Conservation (phyloP, 2,797 vertebrate genomes). For the Harpagifer antarcticus region DNA sequence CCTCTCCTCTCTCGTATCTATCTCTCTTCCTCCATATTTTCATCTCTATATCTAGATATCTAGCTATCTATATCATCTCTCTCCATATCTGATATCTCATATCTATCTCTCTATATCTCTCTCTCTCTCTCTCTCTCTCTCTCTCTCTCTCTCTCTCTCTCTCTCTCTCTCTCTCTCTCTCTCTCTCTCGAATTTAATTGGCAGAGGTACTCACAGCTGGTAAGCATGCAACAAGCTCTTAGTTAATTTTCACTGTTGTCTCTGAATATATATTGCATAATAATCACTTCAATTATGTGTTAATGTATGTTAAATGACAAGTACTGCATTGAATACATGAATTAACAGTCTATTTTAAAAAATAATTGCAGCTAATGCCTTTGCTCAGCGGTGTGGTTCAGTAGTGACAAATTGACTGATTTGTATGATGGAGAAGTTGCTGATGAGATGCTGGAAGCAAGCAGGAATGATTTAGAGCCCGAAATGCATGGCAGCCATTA, state of each 20-base stretch:
- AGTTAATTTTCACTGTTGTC: slow-evolving; percentile 42
- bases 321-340: slow-evolving; percentile 24
- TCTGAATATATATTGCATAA: slow-evolving; percentile 37
- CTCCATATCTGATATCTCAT: too few relatives aligned
- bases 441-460: slow-evolving; percentile 47
- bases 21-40: too few relatives aligned
- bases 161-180: background rate
- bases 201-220: slow-evolving; percentile 19
- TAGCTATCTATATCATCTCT: too few relatives aligned
- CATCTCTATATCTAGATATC: too few relatives aligned
- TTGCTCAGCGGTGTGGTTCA: slow-evolving; percentile 48
- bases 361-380: slow-evolving; percentile 34
- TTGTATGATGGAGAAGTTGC: slow-evolving; percentile 45
- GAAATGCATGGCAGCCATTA: slow-evolving; percentile 5
- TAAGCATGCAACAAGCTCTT: slow-evolving; percentile 19
- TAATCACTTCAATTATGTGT: slow-evolving; percentile 38
- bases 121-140: too few relatives aligned
- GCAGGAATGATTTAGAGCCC: slow-evolving; percentile 31
- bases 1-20: too few relatives aligned
- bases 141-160: too few relatives aligned
- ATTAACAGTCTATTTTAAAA: slow-evolving; percentile 29
- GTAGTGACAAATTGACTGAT: slow-evolving; percentile 53
- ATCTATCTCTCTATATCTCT: too few relatives aligned
- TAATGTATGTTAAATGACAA: slow-evolving; percentile 49
- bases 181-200: slow-evolving; percentile 29